Evolutionary conservation across 2,888 invertebrate genomes (phyloP).

Genomic region (Phytoseiulus persimilis): DNA sequence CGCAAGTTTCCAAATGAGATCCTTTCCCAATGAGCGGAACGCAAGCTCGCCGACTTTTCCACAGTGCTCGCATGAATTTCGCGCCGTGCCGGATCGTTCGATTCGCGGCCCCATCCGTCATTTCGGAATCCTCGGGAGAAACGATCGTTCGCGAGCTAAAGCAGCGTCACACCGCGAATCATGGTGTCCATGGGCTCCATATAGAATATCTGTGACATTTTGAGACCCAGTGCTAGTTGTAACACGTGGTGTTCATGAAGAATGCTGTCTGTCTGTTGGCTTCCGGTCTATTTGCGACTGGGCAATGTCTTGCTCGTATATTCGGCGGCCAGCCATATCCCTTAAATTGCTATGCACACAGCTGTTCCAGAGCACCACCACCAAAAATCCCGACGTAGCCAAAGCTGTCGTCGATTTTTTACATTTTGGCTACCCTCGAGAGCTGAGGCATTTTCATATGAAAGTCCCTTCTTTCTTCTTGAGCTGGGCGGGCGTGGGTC

Average conservation of each 20-base stretch:
- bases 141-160: too few species aligned
- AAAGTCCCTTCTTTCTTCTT: neutral
- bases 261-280: neutral
- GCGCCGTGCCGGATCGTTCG: too few species aligned
- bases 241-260: conserved; percentile 38
- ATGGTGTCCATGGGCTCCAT: too few species aligned
- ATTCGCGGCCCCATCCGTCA: too few species aligned
- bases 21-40: too few species aligned
- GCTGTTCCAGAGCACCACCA: conserved; percentile 18
- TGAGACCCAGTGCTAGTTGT: neutral
- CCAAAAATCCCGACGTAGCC: neutral
- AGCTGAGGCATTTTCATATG: neutral
- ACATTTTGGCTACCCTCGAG: neutral
- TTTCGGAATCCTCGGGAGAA: too few species aligned
- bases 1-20: too few species aligned
- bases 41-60: too few species aligned
- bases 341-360: conserved; percentile 37
- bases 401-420: conserved; percentile 5
- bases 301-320: conserved; percentile 9
- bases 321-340: neutral
- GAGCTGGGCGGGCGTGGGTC: neutral
- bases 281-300: neutral
- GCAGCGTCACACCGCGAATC: too few species aligned
- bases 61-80: too few species aligned
- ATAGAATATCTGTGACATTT: too few species aligned